Conservation (phyloP, 2,797 vertebrate genomes). For the Macropodus opercularis region DNA sequence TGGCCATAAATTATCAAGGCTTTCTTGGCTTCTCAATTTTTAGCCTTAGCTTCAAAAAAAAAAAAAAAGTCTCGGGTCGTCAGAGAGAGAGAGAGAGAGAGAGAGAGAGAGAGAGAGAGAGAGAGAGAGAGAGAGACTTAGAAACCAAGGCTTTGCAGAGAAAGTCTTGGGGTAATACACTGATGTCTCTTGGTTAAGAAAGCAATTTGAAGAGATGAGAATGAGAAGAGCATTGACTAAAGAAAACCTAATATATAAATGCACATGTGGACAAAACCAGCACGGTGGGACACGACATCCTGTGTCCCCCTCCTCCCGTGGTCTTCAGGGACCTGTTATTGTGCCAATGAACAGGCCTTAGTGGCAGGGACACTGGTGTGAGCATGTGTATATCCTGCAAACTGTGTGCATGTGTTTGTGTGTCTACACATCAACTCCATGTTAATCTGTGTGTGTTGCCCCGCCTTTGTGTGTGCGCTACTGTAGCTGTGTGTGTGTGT, state of each 20-base stretch:
- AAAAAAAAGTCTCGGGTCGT: slow-evolving; percentile 10
- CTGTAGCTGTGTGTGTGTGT: too few species aligned
- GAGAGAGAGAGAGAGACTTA: too few species aligned
- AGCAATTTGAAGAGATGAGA: neutral
- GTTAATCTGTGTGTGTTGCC: slow-evolving; percentile 55
- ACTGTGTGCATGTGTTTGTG: slow-evolving; percentile 22
- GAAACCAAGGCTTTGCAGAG: neutral
- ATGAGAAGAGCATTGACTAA: slow-evolving; percentile 1
- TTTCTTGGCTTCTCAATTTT: slow-evolving; percentile 32
- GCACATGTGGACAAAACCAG: slow-evolving; percentile 59
- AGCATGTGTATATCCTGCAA: slow-evolving; percentile 47
- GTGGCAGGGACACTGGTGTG: slow-evolving; percentile 69
- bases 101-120: too few species aligned
- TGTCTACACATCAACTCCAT: slow-evolving; percentile 38
- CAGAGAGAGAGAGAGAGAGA: slow-evolving; percentile 14
- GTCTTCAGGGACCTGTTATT: slow-evolving; percentile 92
- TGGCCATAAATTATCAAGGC: slow-evolving; percentile 32
- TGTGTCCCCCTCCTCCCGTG: slow-evolving; percentile 55
- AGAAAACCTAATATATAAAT: slow-evolving; percentile 47
- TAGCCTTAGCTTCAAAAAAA: slow-evolving; percentile 21
- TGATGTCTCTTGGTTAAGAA: neutral
- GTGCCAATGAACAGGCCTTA: slow-evolving; percentile 85
- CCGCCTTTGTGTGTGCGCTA: slow-evolving; percentile 32
- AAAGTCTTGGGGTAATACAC: neutral
- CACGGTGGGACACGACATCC: slow-evolving; percentile 64